A percentile compares a stretch with the other conserved stretches of the same genome.
Conservation (phyloP, 2,888 invertebrate genomes). For the Thecocarcelia acutangulata region DNA sequence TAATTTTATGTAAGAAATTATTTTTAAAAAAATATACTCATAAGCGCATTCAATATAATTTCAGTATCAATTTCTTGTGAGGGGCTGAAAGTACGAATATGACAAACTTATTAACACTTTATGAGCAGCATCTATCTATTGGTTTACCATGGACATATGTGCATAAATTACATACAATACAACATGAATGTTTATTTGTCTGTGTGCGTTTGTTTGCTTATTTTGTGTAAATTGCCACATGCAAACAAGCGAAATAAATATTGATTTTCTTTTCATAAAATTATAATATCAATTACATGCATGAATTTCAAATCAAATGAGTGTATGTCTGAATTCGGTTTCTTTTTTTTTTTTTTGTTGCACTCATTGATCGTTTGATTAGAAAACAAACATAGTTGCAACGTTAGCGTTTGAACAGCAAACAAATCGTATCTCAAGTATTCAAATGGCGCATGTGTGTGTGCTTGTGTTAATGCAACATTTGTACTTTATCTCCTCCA, state of each 20-base stretch:
- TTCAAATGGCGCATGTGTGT: background rate
- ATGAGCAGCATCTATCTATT: too few species aligned
- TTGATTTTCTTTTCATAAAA: slow-evolving; percentile 48
- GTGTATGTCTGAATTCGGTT: background rate
- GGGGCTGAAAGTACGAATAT: background rate
- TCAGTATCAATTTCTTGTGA: background rate
- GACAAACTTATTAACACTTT: slow-evolving; percentile 47
- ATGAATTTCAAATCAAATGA: slow-evolving; percentile 27
- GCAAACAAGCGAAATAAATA: slow-evolving; percentile 13
- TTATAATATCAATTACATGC: slow-evolving; percentile 54
- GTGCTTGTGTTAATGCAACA: slow-evolving; percentile 12
- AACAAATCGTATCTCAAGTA: background rate
- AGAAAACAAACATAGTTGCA: slow-evolving; percentile 28
- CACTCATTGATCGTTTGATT: slow-evolving; percentile 39
- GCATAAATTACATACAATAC: too few species aligned
- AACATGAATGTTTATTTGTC: too few species aligned
- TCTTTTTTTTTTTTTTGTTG: background rate
- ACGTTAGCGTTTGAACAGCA: too few species aligned
- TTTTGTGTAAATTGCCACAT: slow-evolving; percentile 1
- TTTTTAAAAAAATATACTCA: background rate
- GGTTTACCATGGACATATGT: background rate
- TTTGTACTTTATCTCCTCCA: slow-evolving; percentile 59
- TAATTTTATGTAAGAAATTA: slow-evolving; percentile 8
- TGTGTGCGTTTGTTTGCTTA: background rate
- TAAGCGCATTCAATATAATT: background rate